Base-by-base conservation (phyloP, 2,888 invertebrate genomes). In the Cremastinae sp. region DNA sequence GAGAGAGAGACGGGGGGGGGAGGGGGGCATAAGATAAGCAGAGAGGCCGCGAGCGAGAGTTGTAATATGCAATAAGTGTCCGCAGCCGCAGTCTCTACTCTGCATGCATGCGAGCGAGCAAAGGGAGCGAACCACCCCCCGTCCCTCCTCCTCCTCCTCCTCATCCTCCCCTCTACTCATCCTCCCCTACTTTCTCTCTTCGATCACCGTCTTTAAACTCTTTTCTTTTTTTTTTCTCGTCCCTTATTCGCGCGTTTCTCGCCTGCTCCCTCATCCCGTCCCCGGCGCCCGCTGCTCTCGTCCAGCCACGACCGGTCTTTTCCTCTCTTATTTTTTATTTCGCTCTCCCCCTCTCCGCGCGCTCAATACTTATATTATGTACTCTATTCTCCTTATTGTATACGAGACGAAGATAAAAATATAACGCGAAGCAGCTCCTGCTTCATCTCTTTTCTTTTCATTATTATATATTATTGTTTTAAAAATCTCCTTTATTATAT, bases 141-240 rank as follows among this genome's bases (percentile, higher is more conserved):
- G n/a, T n/a, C n/a, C n/a, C n/a, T n/a, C n/a, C n/a, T n/a, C n/a
- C n/a, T n/a, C n/a, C n/a, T n/a, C n/a, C n/a, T n/a, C n/a, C n/a
- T n/a, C n/a, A n/a, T n/a, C n/a, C n/a, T n/a, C n/a, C n/a, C 79
- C 78, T 69, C 79, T 79, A 75, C 54, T 65, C n/a, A 62, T 62
- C 53, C 58, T 70, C 74, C 47, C 68, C 72, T 68, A 73, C 69
- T 74, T 43, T 61, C 53, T 43, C 59, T 41, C 54, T 61, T 72
- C 53, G 53, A 58, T 47, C 66, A 28, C 20, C 16, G 45, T 68
- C 56, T 59, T 20, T 51, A 54, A 22, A 10, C 20, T 20, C 54
- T n/a, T 36, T 34, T 18, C 14, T 51, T 4, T n/a, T 9, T 51
- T 22, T 38, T 64, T 20, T 22, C 28, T 10, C 45, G 14, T 28